phyloP scores from a whole-genome alignment of 2,888 invertebrate species.

The Labia minor region DNA sequence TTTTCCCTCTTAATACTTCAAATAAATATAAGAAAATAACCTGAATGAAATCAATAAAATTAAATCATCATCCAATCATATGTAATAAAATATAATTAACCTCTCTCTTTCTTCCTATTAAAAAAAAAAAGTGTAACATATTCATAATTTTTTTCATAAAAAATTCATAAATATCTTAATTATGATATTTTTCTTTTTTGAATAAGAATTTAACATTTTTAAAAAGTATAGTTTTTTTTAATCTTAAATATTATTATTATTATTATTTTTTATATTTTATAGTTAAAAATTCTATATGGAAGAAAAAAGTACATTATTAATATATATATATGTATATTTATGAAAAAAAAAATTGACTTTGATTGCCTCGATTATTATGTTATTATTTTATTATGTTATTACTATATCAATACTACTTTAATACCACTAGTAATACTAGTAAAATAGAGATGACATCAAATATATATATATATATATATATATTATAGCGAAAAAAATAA shows the following conservation, averaged over 20 bases:
- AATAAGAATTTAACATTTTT: constrained; percentile 1
- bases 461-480: no score
- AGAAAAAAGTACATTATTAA: not conserved
- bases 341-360: constrained; percentile 22
- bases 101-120: not conserved
- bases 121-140: not conserved
- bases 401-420: no score
- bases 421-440: no score
- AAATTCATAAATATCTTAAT: no score
- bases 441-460: constrained; percentile 22
- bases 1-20: no score
- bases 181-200: not conserved
- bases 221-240: constrained; percentile 16
- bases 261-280: constrained; percentile 19
- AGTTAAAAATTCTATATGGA: constrained; percentile 20
- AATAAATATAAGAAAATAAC: no score
- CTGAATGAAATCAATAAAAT: no score
- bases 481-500: no score
- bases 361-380: constrained; percentile 24
- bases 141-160: not conserved
- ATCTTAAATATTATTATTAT: not conserved
- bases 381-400: no score
- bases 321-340: not conserved
- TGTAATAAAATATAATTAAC: no score
- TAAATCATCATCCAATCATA: no score